Percentiles rank a stretch among this genome's conserved stretches.
These are phyloP conservation scores for Neosalanx taihuensis DNA, from an alignment of 2,797 vertebrate species.

Conservation along the genomic window DNA sequence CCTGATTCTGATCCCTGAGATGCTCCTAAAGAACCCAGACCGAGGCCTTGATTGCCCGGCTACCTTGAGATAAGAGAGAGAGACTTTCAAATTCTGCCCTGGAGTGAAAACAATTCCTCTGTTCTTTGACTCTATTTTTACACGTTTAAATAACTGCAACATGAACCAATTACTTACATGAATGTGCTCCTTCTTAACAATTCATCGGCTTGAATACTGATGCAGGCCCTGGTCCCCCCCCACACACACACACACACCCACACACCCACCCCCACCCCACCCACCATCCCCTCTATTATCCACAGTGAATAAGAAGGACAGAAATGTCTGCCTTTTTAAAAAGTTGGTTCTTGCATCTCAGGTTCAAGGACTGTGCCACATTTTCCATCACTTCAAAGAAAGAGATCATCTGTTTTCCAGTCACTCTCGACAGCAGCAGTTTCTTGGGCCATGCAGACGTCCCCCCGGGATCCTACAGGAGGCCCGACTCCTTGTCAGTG, in stretches of 20 bases:
- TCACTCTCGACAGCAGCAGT: constrained; percentile 52
- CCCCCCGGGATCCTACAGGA: constrained; percentile 50
- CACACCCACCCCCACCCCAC: too few relatives aligned
- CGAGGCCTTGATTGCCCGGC: constrained; percentile 53
- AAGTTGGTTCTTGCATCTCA: constrained; percentile 32
- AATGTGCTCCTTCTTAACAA: constrained; percentile 55
- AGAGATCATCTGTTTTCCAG: constrained; percentile 69
- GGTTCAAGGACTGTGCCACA: constrained; percentile 64
- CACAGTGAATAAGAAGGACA: constrained; percentile 53
- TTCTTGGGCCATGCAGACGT: constrained; percentile 52
- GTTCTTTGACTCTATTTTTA: constrained; percentile 42
- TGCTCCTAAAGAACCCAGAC: constrained; percentile 42
- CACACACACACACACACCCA: too few relatives aligned
- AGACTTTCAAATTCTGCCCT: constrained; percentile 42
- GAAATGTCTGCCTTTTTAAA: constrained; percentile 30
- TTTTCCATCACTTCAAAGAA: constrained; percentile 65
- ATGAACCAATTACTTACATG: constrained; percentile 62
- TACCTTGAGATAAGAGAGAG: constrained; percentile 62
- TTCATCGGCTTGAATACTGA: constrained; percentile 58
- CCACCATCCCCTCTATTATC: constrained; percentile 8
- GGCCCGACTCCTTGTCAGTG: constrained; percentile 38
- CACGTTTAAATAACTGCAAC: constrained; percentile 54
- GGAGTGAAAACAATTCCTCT: constrained; percentile 33
- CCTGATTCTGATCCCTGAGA: constrained; percentile 53
- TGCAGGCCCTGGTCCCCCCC: constrained; percentile 47